Percentiles rank a stretch among this genome's conserved stretches.
Conservation (phyloP, 2,888 invertebrate genomes). For the Drosophila monieri region DNA sequence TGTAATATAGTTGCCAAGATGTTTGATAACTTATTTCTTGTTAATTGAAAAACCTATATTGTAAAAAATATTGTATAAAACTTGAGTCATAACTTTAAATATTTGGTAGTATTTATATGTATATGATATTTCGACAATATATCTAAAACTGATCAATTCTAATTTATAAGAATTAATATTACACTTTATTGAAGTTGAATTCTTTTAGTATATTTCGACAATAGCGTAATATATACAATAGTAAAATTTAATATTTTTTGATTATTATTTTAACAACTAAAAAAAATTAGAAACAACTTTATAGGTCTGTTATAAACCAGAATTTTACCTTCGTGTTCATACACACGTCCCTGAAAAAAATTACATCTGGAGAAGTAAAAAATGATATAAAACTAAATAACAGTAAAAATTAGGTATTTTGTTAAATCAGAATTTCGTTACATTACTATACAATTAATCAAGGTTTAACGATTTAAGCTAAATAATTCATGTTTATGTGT, state of each 20-base stretch:
- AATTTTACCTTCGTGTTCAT: background rate
- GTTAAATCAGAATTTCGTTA: background rate
- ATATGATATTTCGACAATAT: too few species aligned
- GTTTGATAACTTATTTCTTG: too few species aligned
- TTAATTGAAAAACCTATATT: too few species aligned
- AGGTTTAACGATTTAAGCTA: too few species aligned
- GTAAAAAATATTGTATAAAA: too few species aligned
- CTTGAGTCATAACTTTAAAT: too few species aligned
- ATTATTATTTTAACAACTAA: constrained; percentile 31
- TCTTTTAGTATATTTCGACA: constrained; percentile 45
- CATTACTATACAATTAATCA: constrained; percentile 6
- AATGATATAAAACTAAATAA: constrained; percentile 31
- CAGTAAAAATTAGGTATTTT: constrained; percentile 6
- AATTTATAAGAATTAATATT: constrained; percentile 31
- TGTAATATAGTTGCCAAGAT: too few species aligned
- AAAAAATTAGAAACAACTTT: constrained; percentile 39
- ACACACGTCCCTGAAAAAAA: constrained; percentile 14
- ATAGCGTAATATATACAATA: constrained; percentile 53
- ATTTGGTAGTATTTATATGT: too few species aligned
- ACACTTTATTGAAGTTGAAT: constrained; percentile 55
- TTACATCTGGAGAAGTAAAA: background rate
- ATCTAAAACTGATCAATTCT: background rate
- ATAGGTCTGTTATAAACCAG: background rate
- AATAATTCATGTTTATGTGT: too few species aligned
- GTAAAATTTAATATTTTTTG: constrained; percentile 16